phyloP scores from a whole-genome alignment of 1,140 invertebrate genomes.

The Papilio polyxenes region DNA sequence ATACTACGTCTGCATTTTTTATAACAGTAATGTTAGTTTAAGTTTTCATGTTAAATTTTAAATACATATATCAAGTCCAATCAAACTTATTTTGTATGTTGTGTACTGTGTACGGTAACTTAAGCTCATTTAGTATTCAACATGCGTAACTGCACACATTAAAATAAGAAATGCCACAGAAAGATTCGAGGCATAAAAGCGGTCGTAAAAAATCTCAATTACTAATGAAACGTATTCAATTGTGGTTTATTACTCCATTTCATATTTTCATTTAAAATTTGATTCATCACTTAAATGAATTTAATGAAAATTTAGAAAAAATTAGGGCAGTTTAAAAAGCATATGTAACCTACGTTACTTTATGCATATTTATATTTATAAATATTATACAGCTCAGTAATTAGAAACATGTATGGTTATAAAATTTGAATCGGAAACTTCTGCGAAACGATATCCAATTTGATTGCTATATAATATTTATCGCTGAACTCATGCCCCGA shows the following conservation, averaged over 20 bases:
- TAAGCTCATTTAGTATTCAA: background rate
- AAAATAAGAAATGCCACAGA: constrained; percentile 9
- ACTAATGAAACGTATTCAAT: constrained; percentile 34
- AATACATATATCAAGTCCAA: background rate
- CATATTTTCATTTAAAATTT: background rate
- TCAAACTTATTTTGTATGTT: too few species aligned
- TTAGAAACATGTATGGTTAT: too few species aligned
- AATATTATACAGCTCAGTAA: too few species aligned
- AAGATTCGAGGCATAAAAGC: constrained; percentile 9
- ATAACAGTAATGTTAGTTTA: background rate
- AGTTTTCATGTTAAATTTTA: background rate
- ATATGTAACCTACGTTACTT: too few species aligned
- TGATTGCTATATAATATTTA: too few species aligned
- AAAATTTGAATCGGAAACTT: too few species aligned
- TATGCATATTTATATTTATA: too few species aligned
- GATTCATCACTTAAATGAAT: background rate
- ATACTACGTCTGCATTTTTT: background rate
- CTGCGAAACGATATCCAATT: too few species aligned
- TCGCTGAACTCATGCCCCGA: too few species aligned
- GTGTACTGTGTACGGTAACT: too few species aligned
- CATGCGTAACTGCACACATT: constrained; percentile 3
- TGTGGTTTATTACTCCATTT: constrained; percentile 19
- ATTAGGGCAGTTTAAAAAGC: too few species aligned
- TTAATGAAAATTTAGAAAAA: too few species aligned
- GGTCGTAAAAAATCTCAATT: constrained; percentile 31